A percentile compares a stretch with the other conserved stretches of the same genome.
Conservation (phyloP, 2,797 vertebrate species). For the Coendou prehensilis region DNA sequence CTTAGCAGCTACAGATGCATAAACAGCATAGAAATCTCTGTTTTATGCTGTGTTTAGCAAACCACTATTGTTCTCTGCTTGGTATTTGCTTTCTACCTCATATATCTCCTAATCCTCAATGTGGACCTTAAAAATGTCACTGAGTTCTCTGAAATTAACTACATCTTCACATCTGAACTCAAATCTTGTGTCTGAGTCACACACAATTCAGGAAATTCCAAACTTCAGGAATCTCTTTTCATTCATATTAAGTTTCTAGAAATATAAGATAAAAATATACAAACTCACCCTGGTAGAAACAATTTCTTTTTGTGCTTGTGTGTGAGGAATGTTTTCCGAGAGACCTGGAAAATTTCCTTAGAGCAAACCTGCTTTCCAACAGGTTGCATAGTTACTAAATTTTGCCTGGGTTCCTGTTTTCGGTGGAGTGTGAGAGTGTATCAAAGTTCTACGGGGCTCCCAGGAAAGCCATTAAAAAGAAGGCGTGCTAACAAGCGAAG, state of each 20-base stretch:
- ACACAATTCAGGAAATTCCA: slow-evolving; percentile 51
- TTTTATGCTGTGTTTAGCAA: slow-evolving; percentile 12
- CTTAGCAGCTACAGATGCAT: neutral
- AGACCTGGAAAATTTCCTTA: neutral
- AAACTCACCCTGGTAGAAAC: neutral
- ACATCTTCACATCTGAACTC: slow-evolving; percentile 39
- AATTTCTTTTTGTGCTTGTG: neutral
- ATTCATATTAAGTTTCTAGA: slow-evolving; percentile 49
- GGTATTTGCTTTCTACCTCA: slow-evolving; percentile 41
- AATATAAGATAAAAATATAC: slow-evolving; percentile 51
- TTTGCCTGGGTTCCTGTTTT: neutral
- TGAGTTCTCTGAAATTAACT: slow-evolving; percentile 61
- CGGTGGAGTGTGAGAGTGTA: neutral
- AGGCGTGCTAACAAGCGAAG: neutral
- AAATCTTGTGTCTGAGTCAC: slow-evolving; percentile 46
- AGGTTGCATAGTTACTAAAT: neutral
- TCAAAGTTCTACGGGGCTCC: neutral
- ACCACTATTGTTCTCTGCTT: slow-evolving; percentile 6
- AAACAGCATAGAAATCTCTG: neutral
- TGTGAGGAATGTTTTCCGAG: neutral
- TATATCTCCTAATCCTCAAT: neutral
- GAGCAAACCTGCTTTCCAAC: slow-evolving; percentile 52
- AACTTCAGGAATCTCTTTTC: neutral
- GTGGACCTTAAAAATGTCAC: slow-evolving; percentile 61
- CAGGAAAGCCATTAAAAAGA: slow-evolving; percentile 22